phyloP scores from a whole-genome alignment of 2,113 vertebrate genomes.

The Sphyrna mokarran region DNA sequence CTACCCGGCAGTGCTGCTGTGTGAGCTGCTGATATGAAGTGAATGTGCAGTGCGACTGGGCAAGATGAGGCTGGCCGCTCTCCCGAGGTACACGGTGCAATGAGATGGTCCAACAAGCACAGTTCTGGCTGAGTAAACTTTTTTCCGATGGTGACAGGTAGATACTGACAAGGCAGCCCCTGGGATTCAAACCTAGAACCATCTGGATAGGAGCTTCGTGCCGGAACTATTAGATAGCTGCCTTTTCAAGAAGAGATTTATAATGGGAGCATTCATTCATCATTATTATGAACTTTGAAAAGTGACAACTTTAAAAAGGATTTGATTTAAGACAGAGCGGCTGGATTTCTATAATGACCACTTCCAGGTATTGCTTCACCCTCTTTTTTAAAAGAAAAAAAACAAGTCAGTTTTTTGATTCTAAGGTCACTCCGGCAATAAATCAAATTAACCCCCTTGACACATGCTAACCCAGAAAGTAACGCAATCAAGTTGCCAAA shows the following conservation, averaged over 20 bases:
- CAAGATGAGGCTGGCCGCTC: neutral
- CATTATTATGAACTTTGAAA: slow-evolving; percentile 27
- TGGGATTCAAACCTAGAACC: slow-evolving; percentile 11
- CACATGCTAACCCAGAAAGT: neutral
- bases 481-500: neutral
- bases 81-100: neutral
- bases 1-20: neutral
- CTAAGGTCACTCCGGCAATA: neutral
- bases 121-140: slow-evolving; percentile 8
- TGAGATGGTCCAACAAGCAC: slow-evolving; percentile 8
- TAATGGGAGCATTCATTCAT: slow-evolving; percentile 23
- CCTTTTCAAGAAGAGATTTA: slow-evolving; percentile 17
- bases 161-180: slow-evolving; percentile 23
- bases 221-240: slow-evolving; percentile 21
- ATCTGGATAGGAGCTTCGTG: neutral
- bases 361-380: neutral
- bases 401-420: neutral
- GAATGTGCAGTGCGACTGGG: neutral
- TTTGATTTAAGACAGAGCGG: neutral
- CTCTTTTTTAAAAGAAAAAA: neutral
- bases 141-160: slow-evolving; percentile 16
- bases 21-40: neutral
- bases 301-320: neutral
- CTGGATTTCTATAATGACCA: neutral
- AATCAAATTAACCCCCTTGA: neutral